phyloP scores from a whole-genome alignment of 2,888 invertebrate species.

The Acanthosepion esculentum region DNA sequence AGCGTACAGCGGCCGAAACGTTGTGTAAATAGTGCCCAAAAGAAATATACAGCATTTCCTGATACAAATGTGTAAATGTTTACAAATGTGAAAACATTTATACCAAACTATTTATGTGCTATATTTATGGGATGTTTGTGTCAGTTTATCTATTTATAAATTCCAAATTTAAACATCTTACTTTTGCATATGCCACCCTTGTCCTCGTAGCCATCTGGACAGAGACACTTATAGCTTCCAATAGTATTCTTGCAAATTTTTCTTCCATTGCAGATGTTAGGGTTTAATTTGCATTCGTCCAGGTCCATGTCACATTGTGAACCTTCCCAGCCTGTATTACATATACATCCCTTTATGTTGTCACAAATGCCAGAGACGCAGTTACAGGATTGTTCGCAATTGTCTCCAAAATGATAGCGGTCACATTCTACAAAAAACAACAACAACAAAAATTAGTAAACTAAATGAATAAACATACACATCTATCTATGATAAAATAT shows the following conservation, averaged over 20 bases:
- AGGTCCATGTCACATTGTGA: constrained; percentile 47
- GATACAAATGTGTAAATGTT: no score
- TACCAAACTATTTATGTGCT: no score
- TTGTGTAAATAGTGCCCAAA: no score
- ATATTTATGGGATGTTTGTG: no score
- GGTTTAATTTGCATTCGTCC: neutral
- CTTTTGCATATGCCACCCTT: neutral
- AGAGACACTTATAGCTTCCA: constrained; percentile 55
- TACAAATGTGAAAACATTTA: no score
- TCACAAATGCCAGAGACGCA: neutral
- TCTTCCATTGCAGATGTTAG: constrained; percentile 50
- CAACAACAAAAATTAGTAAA: neutral
- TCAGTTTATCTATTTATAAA: no score
- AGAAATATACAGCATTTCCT: no score
- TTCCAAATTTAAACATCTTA: neutral
- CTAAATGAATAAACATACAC: neutral
- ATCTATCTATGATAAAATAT: no score
- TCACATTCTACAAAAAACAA: neutral
- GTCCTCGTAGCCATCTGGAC: constrained; percentile 51
- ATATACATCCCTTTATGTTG: neutral
- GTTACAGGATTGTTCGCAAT: neutral
- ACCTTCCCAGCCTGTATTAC: neutral
- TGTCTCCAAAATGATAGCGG: neutral
- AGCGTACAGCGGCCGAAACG: no score
- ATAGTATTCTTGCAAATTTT: constrained; percentile 53